phyloP scores from a whole-genome alignment of 2,797 vertebrate genomes.

The Molossus alvarezi region DNA sequence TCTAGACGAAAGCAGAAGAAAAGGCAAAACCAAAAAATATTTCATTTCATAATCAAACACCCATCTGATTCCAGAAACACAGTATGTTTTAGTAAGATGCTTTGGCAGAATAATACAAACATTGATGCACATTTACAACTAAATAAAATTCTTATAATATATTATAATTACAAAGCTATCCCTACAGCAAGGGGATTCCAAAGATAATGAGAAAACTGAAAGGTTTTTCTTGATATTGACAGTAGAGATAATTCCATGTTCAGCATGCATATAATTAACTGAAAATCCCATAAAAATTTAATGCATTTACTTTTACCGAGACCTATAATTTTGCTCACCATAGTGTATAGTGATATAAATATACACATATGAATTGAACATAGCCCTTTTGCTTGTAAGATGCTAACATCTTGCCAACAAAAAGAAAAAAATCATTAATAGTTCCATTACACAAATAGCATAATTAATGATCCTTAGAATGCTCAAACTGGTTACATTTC shows the following conservation, averaged over 20 bases:
- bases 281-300: slow-evolving; percentile 83
- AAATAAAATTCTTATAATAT: slow-evolving; percentile 62
- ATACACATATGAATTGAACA: slow-evolving; percentile 31
- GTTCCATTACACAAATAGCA: slow-evolving; percentile 55
- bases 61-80: slow-evolving; percentile 57
- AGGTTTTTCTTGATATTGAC: slow-evolving; percentile 84
- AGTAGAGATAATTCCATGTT: slow-evolving; percentile 80
- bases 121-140: slow-evolving; percentile 41
- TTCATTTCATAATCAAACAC: slow-evolving; percentile 24
- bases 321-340: slow-evolving; percentile 53
- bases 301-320: slow-evolving; percentile 61
- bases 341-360: slow-evolving; percentile 17
- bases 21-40: not conserved
- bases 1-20: slow-evolving; percentile 90
- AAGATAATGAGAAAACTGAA: slow-evolving; percentile 69
- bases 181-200: slow-evolving; percentile 56
- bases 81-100: slow-evolving; percentile 20
- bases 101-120: slow-evolving; percentile 65
- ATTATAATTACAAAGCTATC: slow-evolving; percentile 66
- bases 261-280: slow-evolving; percentile 85
- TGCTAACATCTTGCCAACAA: slow-evolving; percentile 41
- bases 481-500: slow-evolving; percentile 51
- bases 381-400: slow-evolving; percentile 55
- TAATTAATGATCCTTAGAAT: slow-evolving; percentile 76
- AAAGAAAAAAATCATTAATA: slow-evolving; percentile 66